These are phyloP conservation scores for Chinchilla lanigera DNA, from an alignment of 2,113 vertebrate genomes.

Conservation along the genomic window DNA sequence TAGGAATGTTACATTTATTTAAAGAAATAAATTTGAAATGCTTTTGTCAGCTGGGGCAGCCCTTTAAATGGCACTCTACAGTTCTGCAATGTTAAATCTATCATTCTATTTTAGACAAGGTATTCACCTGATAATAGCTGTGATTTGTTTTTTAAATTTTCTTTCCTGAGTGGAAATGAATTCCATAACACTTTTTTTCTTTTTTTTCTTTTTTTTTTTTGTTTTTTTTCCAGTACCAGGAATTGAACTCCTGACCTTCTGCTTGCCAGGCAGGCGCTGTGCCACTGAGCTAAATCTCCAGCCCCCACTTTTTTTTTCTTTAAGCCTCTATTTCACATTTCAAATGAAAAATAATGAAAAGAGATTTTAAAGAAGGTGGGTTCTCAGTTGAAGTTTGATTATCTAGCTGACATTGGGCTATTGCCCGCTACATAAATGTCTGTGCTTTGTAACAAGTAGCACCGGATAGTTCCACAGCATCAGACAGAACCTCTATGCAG, in stretches of 20 bases:
- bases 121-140: constrained; percentile 48
- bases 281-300: no score
- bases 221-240: no score
- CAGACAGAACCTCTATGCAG: not conserved
- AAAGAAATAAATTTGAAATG: constrained; percentile 54
- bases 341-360: constrained; percentile 30
- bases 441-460: not conserved
- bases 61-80: constrained; percentile 29
- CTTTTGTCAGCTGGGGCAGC: not conserved
- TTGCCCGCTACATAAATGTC: not conserved
- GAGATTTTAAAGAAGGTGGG: not conserved
- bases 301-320: not conserved
- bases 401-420: not conserved
- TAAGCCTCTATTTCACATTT: constrained; percentile 26
- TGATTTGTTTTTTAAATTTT: constrained; percentile 33
- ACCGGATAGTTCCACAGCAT: not conserved
- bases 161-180: constrained; percentile 48
- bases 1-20: constrained; percentile 56
- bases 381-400: not conserved
- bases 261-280: no score
- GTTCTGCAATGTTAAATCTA: not conserved
- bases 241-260: no score
- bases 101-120: constrained; percentile 56
- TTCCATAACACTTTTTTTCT: not conserved
- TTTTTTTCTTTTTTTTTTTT: no score